phyloP scores from a whole-genome alignment of 2,888 invertebrate genomes.

The Pristionchus exspectatus region DNA sequence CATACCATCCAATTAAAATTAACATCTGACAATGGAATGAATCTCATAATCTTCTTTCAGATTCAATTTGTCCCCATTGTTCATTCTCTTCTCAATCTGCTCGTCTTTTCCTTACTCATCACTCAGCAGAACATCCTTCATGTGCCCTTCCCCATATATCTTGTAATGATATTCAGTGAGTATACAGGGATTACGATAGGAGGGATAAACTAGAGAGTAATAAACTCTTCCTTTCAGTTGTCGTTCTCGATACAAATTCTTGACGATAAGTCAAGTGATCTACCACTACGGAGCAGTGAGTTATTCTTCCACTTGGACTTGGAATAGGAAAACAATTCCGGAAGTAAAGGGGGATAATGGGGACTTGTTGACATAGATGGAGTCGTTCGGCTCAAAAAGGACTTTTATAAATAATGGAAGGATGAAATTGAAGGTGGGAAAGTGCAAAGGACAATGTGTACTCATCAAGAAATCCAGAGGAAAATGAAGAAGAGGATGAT shows the following conservation, averaged over 20 bases:
- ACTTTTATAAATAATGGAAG: background rate
- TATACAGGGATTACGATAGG: background rate
- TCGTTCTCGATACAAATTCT: constrained; percentile 14
- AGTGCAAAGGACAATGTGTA: constrained; percentile 3
- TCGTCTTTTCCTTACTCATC: constrained; percentile 19
- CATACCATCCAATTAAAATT: background rate
- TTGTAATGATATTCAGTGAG: background rate
- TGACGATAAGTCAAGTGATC: background rate
- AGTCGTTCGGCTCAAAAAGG: too few species aligned
- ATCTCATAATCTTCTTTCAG: background rate
- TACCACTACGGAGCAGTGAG: constrained; percentile 27
- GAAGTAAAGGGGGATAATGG: too few species aligned
- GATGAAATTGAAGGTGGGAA: background rate
- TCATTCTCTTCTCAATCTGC: constrained; percentile 6
- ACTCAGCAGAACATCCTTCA: background rate
- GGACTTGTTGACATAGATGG: too few species aligned
- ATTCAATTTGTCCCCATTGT: constrained; percentile 14
- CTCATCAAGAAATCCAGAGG: background rate
- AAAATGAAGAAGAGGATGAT: background rate
- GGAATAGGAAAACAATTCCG: too few species aligned
- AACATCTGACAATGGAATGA: background rate
- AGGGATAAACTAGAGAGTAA: background rate
- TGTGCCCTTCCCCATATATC: background rate
- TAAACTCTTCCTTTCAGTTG: background rate
- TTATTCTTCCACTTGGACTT: background rate